Conservation (phyloP, 2,888 invertebrate species). For the Eurytoma californica region DNA sequence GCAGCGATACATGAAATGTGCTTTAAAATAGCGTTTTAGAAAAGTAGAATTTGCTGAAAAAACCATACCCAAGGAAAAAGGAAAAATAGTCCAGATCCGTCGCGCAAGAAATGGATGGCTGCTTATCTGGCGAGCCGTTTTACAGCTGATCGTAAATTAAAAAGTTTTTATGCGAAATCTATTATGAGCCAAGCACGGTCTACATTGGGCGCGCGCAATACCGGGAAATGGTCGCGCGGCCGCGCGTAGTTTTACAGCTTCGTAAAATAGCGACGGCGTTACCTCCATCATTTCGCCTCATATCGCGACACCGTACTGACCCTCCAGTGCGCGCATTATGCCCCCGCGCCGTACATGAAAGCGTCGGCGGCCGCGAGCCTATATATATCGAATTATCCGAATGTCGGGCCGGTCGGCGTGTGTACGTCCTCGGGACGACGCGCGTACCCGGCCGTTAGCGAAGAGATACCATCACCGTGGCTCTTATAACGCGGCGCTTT, state of each 20-base stretch:
- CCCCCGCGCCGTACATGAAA: neutral
- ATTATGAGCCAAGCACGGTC: slow-evolving; percentile 30
- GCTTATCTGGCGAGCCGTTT: neutral
- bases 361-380: neutral
- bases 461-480: neutral
- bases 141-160: slow-evolving; percentile 40
- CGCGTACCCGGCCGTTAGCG: neutral
- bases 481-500: neutral
- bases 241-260: slow-evolving; percentile 39
- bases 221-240: slow-evolving; percentile 30
- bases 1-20: too few relatives aligned
- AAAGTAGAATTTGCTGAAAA: too few relatives aligned
- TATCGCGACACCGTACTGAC: slow-evolving; percentile 5
- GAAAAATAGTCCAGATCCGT: too few relatives aligned
- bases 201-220: slow-evolving; percentile 40
- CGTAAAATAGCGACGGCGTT: slow-evolving; percentile 24
- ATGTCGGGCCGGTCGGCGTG: neutral
- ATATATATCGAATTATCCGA: neutral
- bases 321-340: neutral
- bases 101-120: too few relatives aligned
- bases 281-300: neutral
- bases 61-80: too few relatives aligned
- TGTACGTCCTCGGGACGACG: neutral
- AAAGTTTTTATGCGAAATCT: slow-evolving; percentile 48
- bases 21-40: too few relatives aligned